These are phyloP conservation scores for Silvanus unidentatus DNA, from an alignment of 2,888 invertebrate species.

Conservation along the genomic window DNA sequence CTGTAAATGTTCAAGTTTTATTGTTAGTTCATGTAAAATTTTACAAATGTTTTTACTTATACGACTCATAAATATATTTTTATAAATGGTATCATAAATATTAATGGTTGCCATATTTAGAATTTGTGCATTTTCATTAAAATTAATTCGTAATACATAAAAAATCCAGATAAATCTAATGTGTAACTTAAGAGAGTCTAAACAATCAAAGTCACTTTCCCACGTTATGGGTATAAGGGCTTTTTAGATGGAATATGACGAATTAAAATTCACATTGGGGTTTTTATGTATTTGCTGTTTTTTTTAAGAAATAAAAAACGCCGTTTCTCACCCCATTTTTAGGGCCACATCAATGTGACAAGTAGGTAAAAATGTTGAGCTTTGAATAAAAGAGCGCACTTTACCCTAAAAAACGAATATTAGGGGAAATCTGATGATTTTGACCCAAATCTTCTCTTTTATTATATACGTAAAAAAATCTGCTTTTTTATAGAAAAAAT, in stretches of 20 bases:
- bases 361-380: conserved; percentile 39
- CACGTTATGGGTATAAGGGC: conserved; percentile 2
- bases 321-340: conserved; percentile 33
- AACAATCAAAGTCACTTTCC: too few species aligned
- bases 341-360: conserved; percentile 22
- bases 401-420: conserved; percentile 37
- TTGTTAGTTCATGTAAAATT: conserved; percentile 19
- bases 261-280: conserved; percentile 33
- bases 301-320: conserved; percentile 28
- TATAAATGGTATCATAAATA: not conserved
- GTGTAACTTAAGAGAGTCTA: too few species aligned
- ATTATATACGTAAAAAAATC: conserved; percentile 28
- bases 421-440: conserved; percentile 30
- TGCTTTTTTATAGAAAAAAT: conserved; percentile 20
- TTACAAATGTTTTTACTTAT: not conserved
- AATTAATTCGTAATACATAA: too few species aligned
- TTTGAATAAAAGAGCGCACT: conserved; percentile 36
- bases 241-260: too few species aligned
- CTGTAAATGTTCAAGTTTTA: conserved; percentile 17
- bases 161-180: too few species aligned
- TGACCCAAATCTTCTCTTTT: conserved; percentile 34
- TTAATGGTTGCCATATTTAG: not conserved
- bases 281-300: conserved; percentile 2
- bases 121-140: too few species aligned
- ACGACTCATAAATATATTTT: too few species aligned